Evolutionary conservation across 2,113 vertebrate genomes (phyloP).

Genomic region (Misgurnus mizolepis): DNA sequence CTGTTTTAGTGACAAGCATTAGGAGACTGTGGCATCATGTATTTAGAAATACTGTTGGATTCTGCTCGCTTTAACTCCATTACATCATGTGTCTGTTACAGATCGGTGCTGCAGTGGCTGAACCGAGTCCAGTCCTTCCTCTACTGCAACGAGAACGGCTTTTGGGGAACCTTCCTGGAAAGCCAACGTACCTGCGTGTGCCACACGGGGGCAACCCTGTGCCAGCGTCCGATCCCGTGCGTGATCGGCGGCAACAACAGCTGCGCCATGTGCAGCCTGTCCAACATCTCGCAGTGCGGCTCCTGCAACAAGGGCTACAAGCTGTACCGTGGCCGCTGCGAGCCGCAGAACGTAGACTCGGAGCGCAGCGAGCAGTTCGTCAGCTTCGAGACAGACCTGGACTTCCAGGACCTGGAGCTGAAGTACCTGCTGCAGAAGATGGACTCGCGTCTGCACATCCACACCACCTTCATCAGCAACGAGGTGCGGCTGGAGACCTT

Average conservation of each 20-base stretch:
- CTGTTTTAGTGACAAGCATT: slow-evolving; percentile 49
- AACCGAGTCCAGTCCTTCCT: slow-evolving; percentile 96
- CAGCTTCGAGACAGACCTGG: slow-evolving; percentile 98
- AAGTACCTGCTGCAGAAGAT: slow-evolving; percentile 98
- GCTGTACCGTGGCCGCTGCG: slow-evolving; percentile 94
- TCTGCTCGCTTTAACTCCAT: slow-evolving; percentile 30
- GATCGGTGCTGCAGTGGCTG: slow-evolving; percentile 98
- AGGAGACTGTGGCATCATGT: slow-evolving; percentile 34
- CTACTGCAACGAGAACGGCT: slow-evolving; percentile 98
- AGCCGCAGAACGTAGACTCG: slow-evolving; percentile 98
- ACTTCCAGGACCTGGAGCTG: slow-evolving; percentile 99
- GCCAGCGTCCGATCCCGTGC: slow-evolving; percentile 96
- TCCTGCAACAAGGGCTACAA: slow-evolving; percentile 99
- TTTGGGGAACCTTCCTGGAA: slow-evolving; percentile 98
- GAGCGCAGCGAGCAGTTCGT: slow-evolving; percentile 99
- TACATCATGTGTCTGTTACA: slow-evolving; percentile 59
- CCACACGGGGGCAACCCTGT: slow-evolving; percentile 90
- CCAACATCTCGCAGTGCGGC: slow-evolving; percentile 97
- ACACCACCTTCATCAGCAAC: slow-evolving; percentile 98
- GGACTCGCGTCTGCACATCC: slow-evolving; percentile 96
- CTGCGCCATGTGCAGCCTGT: slow-evolving; percentile 99
- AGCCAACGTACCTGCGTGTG: slow-evolving; percentile 96
- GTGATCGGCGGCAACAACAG: slow-evolving; percentile 98
- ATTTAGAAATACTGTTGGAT: slow-evolving; percentile 24
- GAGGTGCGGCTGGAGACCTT: slow-evolving; percentile 98